A percentile compares a stretch with the other conserved stretches of the same genome.
Evolutionary conservation across 2,888 invertebrate genomes (phyloP).

Genomic region (Mimumesa dahlbomi): DNA sequence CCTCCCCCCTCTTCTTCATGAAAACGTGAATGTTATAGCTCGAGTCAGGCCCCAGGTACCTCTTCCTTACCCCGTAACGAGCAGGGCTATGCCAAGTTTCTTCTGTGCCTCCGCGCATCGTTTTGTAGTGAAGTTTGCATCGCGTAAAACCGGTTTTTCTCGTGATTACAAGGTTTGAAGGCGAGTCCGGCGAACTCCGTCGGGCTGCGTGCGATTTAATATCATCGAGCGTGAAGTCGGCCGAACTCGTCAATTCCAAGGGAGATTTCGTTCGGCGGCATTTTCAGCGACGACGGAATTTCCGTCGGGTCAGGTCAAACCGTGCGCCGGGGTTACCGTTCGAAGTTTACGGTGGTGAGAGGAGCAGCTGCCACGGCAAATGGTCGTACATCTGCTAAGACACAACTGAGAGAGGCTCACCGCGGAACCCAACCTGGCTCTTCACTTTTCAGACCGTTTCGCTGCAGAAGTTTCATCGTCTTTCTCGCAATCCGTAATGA

Average conservation of each 20-base stretch:
- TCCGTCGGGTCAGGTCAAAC: slow-evolving; percentile 18
- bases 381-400: slow-evolving; percentile 77
- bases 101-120: slow-evolving; percentile 33
- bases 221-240: not conserved
- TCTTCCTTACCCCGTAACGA: slow-evolving; percentile 25
- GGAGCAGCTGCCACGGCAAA: slow-evolving; percentile 77
- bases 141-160: slow-evolving; percentile 56
- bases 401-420: slow-evolving; percentile 52
- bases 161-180: slow-evolving; percentile 32
- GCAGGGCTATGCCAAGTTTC: slow-evolving; percentile 44
- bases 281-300: not conserved
- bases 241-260: not conserved
- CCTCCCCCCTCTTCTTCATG: slow-evolving; percentile 21
- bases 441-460: slow-evolving; percentile 28
- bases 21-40: slow-evolving; percentile 35
- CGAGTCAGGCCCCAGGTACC: slow-evolving; percentile 40
- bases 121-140: slow-evolving; percentile 24
- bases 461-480: slow-evolving; percentile 3
- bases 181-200: not conserved
- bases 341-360: slow-evolving; percentile 59
- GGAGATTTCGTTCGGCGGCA: not conserved
- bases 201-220: slow-evolving; percentile 18
- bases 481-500: slow-evolving; percentile 4
- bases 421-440: slow-evolving; percentile 31
- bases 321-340: slow-evolving; percentile 44